Evolutionary conservation across 2,888 invertebrate species (phyloP), one percentile per base, ranked within the genome.

Genomic region (Conomelus anceps): DNA sequence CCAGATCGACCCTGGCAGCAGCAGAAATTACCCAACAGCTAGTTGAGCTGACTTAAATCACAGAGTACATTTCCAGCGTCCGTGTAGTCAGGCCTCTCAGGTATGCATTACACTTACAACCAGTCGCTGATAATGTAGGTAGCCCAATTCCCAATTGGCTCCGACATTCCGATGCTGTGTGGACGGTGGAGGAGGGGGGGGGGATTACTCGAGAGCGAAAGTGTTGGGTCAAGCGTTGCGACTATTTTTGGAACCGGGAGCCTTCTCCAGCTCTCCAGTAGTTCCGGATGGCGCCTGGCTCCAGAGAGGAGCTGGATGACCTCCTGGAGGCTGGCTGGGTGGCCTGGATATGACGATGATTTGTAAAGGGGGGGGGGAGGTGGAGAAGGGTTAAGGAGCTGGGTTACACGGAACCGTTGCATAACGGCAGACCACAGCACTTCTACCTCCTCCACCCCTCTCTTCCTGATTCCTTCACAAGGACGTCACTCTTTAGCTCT

Each of bases 221-320:
- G 63, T 63, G 63, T n/a, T 63, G 63, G 34, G 63, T 63, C 63
- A 63, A 63, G n/a, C 63, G 13, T 17, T 20, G 63, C n/a, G 1
- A 1, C 63, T 63, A 63, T 63, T 63, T 63, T 63, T n/a, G 63
- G 63, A 63, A 63, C 63, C 63, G 63, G 63, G 63, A 63, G n/a
- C n/a, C 6, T 20, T 17, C 1, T 4, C 34, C 13, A 13, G 34
- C 6, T 17, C 34, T 34, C n/a, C 11, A 63, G 63, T 22, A 26
- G 22, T n/a, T 84, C 84, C 88, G 84, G 88, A 17, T 84, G 88
- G 63, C 88, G 88, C 63, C 87, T n/a, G 29, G 41, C 88, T 29
- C n/a, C n/a, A n/a, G n/a, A n/a, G n/a, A n/a, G 41, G 41, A 29
- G 41, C 63, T 23, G 23, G 26, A 24, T 84, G 63, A 84, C 86